Conservation (phyloP, 2,888 invertebrate species). For the Polyploca ridens region DNA sequence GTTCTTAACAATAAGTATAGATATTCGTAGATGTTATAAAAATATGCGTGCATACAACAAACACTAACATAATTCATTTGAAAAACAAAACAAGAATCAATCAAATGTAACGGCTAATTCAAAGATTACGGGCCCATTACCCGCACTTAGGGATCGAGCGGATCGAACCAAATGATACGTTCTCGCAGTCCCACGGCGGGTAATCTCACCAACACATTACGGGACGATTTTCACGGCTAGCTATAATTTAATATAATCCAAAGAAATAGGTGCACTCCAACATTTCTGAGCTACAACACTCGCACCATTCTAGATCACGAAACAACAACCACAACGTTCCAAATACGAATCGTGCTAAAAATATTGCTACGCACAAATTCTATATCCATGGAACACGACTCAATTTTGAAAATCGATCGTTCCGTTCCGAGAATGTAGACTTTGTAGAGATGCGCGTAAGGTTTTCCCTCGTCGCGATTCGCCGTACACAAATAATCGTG, state of each 20-base stretch:
- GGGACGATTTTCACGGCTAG: constrained; percentile 82
- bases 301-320: constrained; percentile 46
- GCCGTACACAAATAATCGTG: constrained; percentile 73
- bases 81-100: constrained; percentile 70
- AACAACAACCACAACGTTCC: constrained; percentile 24
- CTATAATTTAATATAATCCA: constrained; percentile 84
- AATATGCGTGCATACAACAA: constrained; percentile 30
- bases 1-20: constrained; percentile 17
- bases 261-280: constrained; percentile 79
- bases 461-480: constrained; percentile 29
- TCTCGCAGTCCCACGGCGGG: constrained; percentile 76
- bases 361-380: constrained; percentile 24
- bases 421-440: constrained; percentile 29
- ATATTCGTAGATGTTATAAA: constrained; percentile 12
- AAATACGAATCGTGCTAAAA: constrained; percentile 33
- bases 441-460: constrained; percentile 36
- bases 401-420: constrained; percentile 45
- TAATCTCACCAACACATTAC: constrained; percentile 81
- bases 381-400: constrained; percentile 45
- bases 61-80: constrained; percentile 40
- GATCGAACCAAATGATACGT: constrained; percentile 75
- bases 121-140: constrained; percentile 76
- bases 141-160: constrained; percentile 67
- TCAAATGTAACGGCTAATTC: constrained; percentile 77
- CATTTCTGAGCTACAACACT: constrained; percentile 39